phyloP scores from a whole-genome alignment of 2,113 vertebrate species.

The Lynx canadensis region DNA sequence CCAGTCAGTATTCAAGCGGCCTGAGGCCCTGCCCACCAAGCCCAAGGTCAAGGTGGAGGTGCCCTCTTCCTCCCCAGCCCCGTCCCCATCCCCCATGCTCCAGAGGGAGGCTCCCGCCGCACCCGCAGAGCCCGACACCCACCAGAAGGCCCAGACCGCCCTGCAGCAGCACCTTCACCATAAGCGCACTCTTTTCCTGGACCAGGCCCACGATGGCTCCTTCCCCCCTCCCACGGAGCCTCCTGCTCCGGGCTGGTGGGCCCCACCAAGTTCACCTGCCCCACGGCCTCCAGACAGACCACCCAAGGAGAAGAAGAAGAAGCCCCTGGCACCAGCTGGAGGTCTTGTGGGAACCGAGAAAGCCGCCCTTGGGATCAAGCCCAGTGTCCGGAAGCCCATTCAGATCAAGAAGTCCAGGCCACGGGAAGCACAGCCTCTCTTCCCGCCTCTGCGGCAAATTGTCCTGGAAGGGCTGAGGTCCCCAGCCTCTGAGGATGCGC shows the following conservation, averaged over 20 bases:
- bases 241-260: conserved; percentile 92
- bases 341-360: conserved; percentile 82
- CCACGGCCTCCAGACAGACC: conserved; percentile 87
- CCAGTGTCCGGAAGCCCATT: conserved; percentile 88
- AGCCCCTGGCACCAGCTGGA: conserved; percentile 76
- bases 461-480: conserved; percentile 86
- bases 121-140: conserved; percentile 76
- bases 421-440: conserved; percentile 92
- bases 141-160: conserved; percentile 94
- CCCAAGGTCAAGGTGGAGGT: conserved; percentile 85
- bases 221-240: conserved; percentile 80
- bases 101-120: conserved; percentile 75
- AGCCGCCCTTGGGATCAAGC: conserved; percentile 85
- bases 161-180: conserved; percentile 97
- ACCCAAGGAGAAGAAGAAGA: conserved; percentile 94
- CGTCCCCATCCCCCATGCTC: conserved; percentile 38
- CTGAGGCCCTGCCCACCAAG: conserved; percentile 84
- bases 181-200: conserved; percentile 95
- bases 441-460: conserved; percentile 93
- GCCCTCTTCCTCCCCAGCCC: conserved; percentile 60
- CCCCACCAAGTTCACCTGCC: conserved; percentile 79
- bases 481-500: conserved; percentile 72
- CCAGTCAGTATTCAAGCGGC: conserved; percentile 90
- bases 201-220: conserved; percentile 78
- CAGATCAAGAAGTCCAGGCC: conserved; percentile 94